Conservation (phyloP, 2,797 vertebrate genomes). For the Leucoraja ocellata region DNA sequence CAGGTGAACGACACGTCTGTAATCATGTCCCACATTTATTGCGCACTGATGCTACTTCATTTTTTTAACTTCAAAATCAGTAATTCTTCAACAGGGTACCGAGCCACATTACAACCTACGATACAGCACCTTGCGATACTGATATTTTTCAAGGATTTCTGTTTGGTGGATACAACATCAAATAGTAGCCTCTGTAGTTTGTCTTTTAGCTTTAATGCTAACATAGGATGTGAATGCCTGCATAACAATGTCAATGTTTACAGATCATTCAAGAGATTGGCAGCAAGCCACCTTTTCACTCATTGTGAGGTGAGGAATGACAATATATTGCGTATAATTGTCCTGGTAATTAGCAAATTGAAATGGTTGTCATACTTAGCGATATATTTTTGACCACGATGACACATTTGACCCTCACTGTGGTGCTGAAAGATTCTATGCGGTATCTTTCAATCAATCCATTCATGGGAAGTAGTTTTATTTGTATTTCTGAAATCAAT, state of each 20-base stretch:
- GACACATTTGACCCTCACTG: background rate
- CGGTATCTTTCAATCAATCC: too few species aligned
- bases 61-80: too few species aligned
- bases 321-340: background rate
- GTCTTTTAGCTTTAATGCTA: too few species aligned
- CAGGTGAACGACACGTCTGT: background rate
- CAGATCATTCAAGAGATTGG: too few species aligned
- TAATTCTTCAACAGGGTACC: background rate
- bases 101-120: background rate
- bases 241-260: too few species aligned
- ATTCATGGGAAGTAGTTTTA: background rate
- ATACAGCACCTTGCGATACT: background rate
- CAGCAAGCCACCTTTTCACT: too few species aligned
- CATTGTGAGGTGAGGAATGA: too few species aligned
- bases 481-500: background rate
- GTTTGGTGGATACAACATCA: background rate
- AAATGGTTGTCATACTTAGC: too few species aligned
- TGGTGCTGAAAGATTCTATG: background rate
- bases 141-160: background rate
- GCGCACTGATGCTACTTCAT: background rate
- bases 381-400: background rate
- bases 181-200: background rate
- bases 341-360: background rate
- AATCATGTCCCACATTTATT: background rate
- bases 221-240: too few species aligned